Base-by-base conservation (phyloP, 2,797 vertebrate species). In the Lagorchestes hirsutus region DNA sequence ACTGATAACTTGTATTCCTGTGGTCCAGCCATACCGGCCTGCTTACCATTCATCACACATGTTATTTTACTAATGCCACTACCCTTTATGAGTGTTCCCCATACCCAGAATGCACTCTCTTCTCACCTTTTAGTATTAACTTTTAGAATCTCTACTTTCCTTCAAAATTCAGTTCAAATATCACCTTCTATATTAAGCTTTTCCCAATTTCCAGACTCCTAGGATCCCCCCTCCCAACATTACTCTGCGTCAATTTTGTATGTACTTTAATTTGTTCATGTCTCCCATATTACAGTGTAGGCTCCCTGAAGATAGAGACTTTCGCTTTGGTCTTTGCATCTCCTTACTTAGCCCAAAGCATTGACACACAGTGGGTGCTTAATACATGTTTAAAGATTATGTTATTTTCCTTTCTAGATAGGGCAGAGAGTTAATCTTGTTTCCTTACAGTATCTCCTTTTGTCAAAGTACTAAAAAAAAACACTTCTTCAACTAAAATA, bases 401-500 rank as follows among this genome's bases (percentile, higher is more conserved):
- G 40, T 87, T 50, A 87, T 87, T 50, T 87, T 87, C 74, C 24
- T 40, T 87, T 87, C 24, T 46, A 46, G 40, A 50, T 27, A 3
- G 40, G 40, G 74, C 24, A 46, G 13, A 40, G 22, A 87, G 5
- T 40, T n/a, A 82, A 82, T 82, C 8, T 82, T 46, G 8, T 82
- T 82, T 27, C 40, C 22, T 87, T 9, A 46, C 40, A 46, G 5
- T 87, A 46, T 46, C 0, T 22, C 40, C 40, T 46, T 87, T 87
- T 40, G 8, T 24, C 24, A 22, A 87, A 50, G 40, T 11, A 27
- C 2, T 90, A 59, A 92, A 95, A 94, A 8, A 28, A 92, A 95
- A 58, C 8, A 90, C 54, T 50, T 91, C 0, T 55, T 31, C 54
- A 97, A 54, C 52, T 95, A 93, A 34, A 95, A 96, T 92, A 96